A percentile compares a stretch with the other conserved stretches of the same genome.
Conservation (phyloP, 2,113 vertebrate genomes). For the Mormyrus lacerda region DNA sequence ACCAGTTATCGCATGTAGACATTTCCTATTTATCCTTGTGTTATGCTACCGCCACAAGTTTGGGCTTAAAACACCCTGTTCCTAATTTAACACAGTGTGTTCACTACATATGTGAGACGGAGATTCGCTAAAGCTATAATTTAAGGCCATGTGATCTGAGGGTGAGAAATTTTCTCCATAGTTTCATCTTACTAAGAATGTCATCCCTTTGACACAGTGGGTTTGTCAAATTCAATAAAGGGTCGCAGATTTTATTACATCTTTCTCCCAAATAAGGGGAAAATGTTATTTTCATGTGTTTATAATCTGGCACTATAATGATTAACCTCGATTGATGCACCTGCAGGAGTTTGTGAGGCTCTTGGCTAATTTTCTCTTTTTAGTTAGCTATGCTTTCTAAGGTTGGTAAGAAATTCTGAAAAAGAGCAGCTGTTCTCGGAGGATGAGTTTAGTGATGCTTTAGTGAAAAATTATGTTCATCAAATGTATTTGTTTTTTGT, state of each 20-base stretch:
- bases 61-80: slow-evolving; percentile 2
- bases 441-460: background rate
- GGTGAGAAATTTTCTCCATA: background rate
- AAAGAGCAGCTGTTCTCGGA: background rate
- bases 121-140: background rate
- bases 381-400: background rate
- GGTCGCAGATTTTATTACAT: background rate
- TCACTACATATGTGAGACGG: background rate
- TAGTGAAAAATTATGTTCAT: background rate
- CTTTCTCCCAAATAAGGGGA: background rate
- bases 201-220: background rate
- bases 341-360: background rate
- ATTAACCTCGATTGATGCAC: background rate
- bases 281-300: background rate
- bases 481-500: background rate
- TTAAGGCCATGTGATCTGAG: background rate
- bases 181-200: background rate
- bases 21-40: slow-evolving; percentile 39
- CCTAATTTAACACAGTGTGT: slow-evolving; percentile 21
- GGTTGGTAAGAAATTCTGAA: background rate
- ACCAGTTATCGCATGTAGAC: slow-evolving; percentile 54
- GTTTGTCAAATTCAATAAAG: background rate
- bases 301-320: background rate
- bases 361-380: background rate
- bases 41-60: slow-evolving; percentile 23